Conservation (phyloP, 1,140 invertebrate species). For the Pseudomyrmex cubaensis region DNA sequence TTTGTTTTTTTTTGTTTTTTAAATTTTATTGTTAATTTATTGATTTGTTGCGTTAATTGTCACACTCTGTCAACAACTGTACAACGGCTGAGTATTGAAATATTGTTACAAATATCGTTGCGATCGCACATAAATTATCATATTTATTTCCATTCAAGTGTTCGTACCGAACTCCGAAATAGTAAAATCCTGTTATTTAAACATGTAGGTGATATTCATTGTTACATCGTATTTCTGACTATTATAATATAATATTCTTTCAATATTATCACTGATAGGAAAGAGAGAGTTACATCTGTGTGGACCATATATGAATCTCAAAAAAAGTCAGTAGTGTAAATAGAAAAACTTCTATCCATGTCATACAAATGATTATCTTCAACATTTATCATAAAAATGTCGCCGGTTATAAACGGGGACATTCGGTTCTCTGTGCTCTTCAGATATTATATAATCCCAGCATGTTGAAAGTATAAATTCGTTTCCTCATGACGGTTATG, state of each 20-base stretch:
- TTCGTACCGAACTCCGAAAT: neutral
- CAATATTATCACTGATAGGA: conserved; percentile 35
- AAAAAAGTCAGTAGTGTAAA: conserved; percentile 43
- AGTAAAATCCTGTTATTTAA: conserved; percentile 23
- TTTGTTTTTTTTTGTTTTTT: neutral
- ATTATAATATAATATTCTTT: conserved; percentile 17
- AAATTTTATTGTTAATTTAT: neutral
- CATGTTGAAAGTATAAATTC: conserved; percentile 20
- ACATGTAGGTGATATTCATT: conserved; percentile 35
- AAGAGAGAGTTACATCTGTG: conserved; percentile 36
- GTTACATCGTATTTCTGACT: conserved; percentile 36
- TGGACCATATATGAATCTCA: conserved; percentile 51
- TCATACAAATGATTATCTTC: conserved; percentile 11
- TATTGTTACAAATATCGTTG: conserved; percentile 6
- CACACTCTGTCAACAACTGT: too few species aligned
- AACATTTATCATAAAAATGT: conserved; percentile 17
- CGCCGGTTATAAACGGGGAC: neutral
- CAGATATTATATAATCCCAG: conserved; percentile 7
- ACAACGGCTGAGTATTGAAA: too few species aligned
- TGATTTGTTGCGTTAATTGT: neutral
- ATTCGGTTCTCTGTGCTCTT: conserved; percentile 24
- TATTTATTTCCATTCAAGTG: neutral
- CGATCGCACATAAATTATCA: neutral
- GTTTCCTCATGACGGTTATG: conserved; percentile 5
- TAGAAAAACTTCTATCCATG: conserved; percentile 31